Evolutionary conservation across 2,113 vertebrate species (phyloP).

Genomic region (Callithrix jacchus): DNA sequence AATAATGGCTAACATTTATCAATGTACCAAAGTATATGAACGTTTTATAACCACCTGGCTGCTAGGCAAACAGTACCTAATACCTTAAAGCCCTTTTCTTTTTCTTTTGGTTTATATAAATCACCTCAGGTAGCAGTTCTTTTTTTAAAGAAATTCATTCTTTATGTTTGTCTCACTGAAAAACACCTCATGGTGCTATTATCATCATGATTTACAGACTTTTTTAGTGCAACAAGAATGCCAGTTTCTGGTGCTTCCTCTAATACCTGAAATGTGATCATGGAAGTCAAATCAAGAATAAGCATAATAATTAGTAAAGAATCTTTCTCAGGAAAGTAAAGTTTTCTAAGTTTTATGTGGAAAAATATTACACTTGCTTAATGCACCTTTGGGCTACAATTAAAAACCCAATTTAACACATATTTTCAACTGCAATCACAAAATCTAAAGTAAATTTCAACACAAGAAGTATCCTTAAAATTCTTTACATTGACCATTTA

Average conservation of each 20-base stretch:
- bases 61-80: constrained; percentile 83
- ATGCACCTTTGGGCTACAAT: constrained; percentile 52
- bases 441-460: constrained; percentile 34
- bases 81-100: constrained; percentile 49
- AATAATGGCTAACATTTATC: constrained; percentile 84
- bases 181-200: constrained; percentile 20
- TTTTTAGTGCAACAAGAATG: constrained; percentile 43
- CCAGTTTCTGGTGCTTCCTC: constrained; percentile 63
- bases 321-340: constrained; percentile 34
- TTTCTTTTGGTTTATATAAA: constrained; percentile 63
- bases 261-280: constrained; percentile 18
- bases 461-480: constrained; percentile 34
- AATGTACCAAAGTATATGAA: constrained; percentile 87
- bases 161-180: constrained; percentile 30
- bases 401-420: constrained; percentile 46
- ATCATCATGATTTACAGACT: neutral
- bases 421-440: constrained; percentile 39
- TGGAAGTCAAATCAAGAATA: constrained; percentile 55
- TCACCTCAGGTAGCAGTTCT: neutral
- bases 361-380: constrained; percentile 54
- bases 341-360: constrained; percentile 45
- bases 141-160: constrained; percentile 32
- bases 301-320: constrained; percentile 19
- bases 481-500: neutral
- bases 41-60: constrained; percentile 85